phyloP scores from a whole-genome alignment of 2,888 invertebrate genomes.

The Drosophila mercatorum region DNA sequence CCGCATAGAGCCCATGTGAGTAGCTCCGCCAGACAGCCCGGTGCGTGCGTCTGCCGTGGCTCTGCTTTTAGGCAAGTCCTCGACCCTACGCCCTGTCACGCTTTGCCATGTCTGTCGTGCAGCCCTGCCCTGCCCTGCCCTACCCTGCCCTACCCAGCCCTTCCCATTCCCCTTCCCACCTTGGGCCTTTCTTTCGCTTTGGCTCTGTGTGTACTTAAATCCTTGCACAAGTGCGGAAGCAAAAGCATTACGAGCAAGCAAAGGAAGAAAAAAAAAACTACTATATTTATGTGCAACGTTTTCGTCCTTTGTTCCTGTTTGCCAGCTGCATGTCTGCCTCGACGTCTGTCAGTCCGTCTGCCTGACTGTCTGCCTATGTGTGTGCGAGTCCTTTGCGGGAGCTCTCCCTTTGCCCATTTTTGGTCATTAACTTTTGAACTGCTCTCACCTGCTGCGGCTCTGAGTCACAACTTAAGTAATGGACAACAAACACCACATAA shows the following conservation, averaged over 20 bases:
- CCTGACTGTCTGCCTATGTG: constrained; percentile 20
- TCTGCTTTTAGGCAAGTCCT: constrained; percentile 47
- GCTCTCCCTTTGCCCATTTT: constrained; percentile 57
- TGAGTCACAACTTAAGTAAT: constrained; percentile 56
- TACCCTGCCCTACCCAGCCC: neutral
- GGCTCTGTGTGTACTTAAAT: constrained; percentile 29
- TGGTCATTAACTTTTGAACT: constrained; percentile 80
- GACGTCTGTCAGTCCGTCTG: constrained; percentile 15
- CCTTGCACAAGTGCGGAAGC: constrained; percentile 65
- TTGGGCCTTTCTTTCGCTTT: constrained; percentile 15
- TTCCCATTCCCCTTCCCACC: neutral
- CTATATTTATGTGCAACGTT: constrained; percentile 62
- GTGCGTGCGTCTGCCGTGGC: constrained; percentile 30
- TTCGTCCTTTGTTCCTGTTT: constrained; percentile 56
- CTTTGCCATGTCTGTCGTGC: constrained; percentile 21
- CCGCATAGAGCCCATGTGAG: constrained; percentile 14
- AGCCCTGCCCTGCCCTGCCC: neutral
- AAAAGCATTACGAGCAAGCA: constrained; percentile 61
- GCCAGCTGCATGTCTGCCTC: constrained; percentile 45
- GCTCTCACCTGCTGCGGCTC: constrained; percentile 44
- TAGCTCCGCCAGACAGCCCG: constrained; percentile 24
- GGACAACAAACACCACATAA: constrained; percentile 40
- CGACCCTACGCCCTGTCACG: constrained; percentile 45
- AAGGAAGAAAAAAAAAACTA: constrained; percentile 29
- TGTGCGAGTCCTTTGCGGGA: constrained; percentile 23